A percentile compares a stretch with the other conserved stretches of the same genome.
These are phyloP conservation scores for Heliothis virescens DNA, from an alignment of 1,140 invertebrate genomes.

Conservation along the genomic window DNA sequence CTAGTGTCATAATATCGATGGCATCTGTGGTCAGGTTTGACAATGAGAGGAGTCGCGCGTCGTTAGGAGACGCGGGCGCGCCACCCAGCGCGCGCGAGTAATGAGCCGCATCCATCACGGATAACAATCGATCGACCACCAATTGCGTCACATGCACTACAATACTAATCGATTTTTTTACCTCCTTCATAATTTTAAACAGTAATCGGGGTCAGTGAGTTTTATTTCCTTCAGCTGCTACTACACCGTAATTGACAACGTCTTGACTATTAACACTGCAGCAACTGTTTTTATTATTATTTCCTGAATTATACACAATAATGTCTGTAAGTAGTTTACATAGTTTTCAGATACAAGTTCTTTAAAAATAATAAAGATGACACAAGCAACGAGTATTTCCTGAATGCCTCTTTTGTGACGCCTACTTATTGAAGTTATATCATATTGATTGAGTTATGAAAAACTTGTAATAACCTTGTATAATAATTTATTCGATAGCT, in stretches of 20 bases:
- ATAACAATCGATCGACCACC: conserved; percentile 69
- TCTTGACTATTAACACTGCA: neutral
- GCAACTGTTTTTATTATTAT: too few species aligned
- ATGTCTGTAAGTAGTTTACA: too few species aligned
- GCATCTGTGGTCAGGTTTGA: conserved; percentile 69
- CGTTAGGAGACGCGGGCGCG: conserved; percentile 63
- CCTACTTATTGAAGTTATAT: too few species aligned
- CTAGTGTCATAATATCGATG: conserved; percentile 66
- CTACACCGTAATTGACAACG: neutral
- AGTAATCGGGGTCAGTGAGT: conserved; percentile 10
- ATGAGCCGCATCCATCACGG: conserved; percentile 78
- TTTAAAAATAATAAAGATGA: too few species aligned
- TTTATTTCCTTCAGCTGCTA: neutral
- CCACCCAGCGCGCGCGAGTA: conserved; percentile 75
- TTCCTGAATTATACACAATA: too few species aligned
- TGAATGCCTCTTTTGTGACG: neutral
- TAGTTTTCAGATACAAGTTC: too few species aligned
- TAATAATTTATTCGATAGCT: neutral
- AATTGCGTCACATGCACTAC: conserved; percentile 44
- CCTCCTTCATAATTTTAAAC: conserved; percentile 5
- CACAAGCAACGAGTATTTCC: neutral
- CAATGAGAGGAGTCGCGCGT: conserved; percentile 75
- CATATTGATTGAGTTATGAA: conserved; percentile 19
- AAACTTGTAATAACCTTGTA: neutral
- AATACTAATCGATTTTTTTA: conserved; percentile 25